These are phyloP conservation scores for Crepidodera aurea DNA, from an alignment of 2,888 invertebrate genomes.

Conservation along the genomic window DNA sequence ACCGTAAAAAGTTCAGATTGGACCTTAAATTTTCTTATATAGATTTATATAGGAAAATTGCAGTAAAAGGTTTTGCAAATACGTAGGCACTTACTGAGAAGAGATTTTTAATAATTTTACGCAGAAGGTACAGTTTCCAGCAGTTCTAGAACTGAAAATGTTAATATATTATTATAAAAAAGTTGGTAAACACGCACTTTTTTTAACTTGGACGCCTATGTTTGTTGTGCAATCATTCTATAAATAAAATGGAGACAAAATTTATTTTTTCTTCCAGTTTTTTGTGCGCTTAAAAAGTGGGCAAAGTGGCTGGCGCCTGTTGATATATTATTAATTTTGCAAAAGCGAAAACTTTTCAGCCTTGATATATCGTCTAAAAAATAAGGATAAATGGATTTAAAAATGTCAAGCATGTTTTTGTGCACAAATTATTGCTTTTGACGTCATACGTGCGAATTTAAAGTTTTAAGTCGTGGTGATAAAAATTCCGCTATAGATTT, in stretches of 20 bases:
- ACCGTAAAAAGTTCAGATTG: too few species aligned
- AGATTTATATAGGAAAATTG: too few species aligned
- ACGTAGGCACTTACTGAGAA: too few species aligned
- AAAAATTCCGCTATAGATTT: too few species aligned
- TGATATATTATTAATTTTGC: background rate
- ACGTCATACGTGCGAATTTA: background rate
- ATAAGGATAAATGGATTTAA: background rate
- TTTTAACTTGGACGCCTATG: background rate
- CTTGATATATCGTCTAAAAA: background rate
- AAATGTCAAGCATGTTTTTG: conserved; percentile 2
- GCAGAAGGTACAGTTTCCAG: too few species aligned
- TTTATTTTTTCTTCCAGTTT: background rate
- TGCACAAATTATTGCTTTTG: background rate
- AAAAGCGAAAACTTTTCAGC: background rate
- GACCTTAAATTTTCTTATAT: too few species aligned
- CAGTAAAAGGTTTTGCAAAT: too few species aligned
- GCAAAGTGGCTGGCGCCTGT: conserved; percentile 1
- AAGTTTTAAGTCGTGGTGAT: too few species aligned
- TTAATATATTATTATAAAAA: too few species aligned
- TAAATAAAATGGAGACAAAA: background rate
- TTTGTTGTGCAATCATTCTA: background rate
- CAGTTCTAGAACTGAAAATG: too few species aligned
- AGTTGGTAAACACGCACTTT: too few species aligned
- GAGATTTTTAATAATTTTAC: too few species aligned
- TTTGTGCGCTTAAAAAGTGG: background rate